phyloP scores from a whole-genome alignment of 2,113 vertebrate species.

The Mionectes macconnelli region DNA sequence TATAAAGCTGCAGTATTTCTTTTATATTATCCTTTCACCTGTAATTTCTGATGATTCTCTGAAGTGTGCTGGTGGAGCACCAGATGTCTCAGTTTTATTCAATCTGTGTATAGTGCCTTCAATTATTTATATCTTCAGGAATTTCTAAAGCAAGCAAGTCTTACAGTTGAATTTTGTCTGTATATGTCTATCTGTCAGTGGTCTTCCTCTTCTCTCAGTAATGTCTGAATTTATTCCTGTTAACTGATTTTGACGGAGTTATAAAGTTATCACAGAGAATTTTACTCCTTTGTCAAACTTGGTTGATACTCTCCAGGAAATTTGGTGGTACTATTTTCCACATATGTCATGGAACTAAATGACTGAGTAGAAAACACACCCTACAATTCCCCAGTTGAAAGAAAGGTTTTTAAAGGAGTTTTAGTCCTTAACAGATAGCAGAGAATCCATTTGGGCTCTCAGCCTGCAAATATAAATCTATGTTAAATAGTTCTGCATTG shows the following conservation, averaged over 20 bases:
- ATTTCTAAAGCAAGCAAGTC: not conserved
- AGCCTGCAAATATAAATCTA: not conserved
- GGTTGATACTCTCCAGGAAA: not conserved
- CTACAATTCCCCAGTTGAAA: not conserved
- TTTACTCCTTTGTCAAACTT: not conserved
- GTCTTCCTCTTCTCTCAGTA: not conserved
- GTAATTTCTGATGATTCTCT: not conserved
- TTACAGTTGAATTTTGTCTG: conserved; percentile 10
- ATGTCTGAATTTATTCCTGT: conserved; percentile 1
- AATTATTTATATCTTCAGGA: conserved; percentile 8
- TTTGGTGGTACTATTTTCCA: not conserved
- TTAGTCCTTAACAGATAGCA: not conserved
- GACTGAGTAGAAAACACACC: not conserved
- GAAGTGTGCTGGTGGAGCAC: not conserved
- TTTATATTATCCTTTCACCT: not conserved
- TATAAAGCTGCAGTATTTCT: not conserved
- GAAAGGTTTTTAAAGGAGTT: not conserved
- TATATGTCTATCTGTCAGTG: conserved; percentile 27
- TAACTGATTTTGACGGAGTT: not conserved
- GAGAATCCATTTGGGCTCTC: not conserved
- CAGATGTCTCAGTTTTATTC: not conserved
- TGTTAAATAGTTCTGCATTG: not conserved
- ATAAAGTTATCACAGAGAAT: not conserved
- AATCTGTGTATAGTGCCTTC: not conserved
- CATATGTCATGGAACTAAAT: not conserved